These are phyloP conservation scores for Lasioglossum leucozonium DNA, from an alignment of 2,888 invertebrate genomes.

Conservation along the genomic window DNA sequence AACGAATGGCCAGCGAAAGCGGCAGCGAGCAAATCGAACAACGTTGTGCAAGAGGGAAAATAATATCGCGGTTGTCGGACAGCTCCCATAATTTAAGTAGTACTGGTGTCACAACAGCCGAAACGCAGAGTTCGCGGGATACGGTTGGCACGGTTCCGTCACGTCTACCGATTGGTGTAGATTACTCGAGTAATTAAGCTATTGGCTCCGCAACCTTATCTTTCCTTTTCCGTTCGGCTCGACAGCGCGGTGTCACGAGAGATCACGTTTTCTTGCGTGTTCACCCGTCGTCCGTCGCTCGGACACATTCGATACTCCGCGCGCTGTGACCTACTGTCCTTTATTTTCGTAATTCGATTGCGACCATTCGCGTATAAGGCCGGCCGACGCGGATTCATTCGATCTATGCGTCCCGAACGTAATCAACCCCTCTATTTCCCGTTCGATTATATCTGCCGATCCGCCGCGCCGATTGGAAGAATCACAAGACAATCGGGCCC, in stretches of 20 bases:
- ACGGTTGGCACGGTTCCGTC: background rate
- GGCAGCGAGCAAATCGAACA: background rate
- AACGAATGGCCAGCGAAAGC: background rate
- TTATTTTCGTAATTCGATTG: conserved; percentile 52
- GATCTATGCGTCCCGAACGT: background rate
- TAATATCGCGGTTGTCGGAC: background rate
- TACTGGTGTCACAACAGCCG: background rate
- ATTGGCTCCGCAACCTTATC: background rate
- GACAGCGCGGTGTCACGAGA: conserved; percentile 7
- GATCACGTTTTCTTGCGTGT: conserved; percentile 12
- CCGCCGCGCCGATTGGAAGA: background rate
- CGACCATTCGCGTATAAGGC: conserved; percentile 5
- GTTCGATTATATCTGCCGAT: background rate
- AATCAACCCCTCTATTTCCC: background rate
- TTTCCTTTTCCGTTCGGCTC: background rate
- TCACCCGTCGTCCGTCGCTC: background rate
- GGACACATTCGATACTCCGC: conserved; percentile 17
- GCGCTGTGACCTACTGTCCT: conserved; percentile 48
- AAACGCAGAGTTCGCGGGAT: background rate
- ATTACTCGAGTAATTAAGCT: conserved; percentile 14
- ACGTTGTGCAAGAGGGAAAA: background rate
- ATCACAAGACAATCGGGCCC: background rate
- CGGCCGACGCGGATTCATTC: conserved; percentile 16
- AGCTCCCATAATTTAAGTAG: background rate
- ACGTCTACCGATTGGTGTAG: background rate